Conservation (phyloP, 2,797 vertebrate species). For the Phoxinus dragarum region DNA sequence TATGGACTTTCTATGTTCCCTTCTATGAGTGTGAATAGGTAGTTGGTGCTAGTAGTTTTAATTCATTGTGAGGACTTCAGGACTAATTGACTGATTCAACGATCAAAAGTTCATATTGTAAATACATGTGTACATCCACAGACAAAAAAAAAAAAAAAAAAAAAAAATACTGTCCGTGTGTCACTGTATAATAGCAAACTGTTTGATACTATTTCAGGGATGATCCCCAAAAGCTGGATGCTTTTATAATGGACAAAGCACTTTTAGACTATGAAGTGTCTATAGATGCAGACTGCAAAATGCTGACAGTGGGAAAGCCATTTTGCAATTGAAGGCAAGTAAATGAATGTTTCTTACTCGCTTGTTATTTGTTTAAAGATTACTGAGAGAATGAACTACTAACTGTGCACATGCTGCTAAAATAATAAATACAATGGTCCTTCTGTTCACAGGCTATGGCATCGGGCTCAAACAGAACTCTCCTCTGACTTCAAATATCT, state of each 20-base stretch:
- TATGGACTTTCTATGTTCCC: not conserved
- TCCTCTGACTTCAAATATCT: slow-evolving; percentile 94
- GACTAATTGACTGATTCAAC: not conserved
- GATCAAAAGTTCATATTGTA: not conserved
- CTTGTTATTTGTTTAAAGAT: slow-evolving; percentile 1
- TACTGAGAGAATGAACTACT: not conserved
- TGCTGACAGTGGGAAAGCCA: slow-evolving; percentile 94
- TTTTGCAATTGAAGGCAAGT: slow-evolving; percentile 98
- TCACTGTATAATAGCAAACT: slow-evolving; percentile 2
- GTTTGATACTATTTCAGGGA: slow-evolving; percentile 77
- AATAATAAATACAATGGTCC: slow-evolving; percentile 41
- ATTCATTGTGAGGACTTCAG: not conserved
- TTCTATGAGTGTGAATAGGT: not conserved
- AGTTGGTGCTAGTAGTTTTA: not conserved
- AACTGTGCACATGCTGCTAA: not conserved
- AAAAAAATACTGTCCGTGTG: not conserved
- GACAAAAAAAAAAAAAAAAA: not conserved
- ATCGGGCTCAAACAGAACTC: slow-evolving; percentile 97
- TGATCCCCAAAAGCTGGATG: slow-evolving; percentile 95
- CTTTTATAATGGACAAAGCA: slow-evolving; percentile 99
- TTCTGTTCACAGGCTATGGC: slow-evolving; percentile 85
- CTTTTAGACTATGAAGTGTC: slow-evolving; percentile 98
- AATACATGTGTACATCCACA: not conserved
- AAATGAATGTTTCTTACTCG: not conserved
- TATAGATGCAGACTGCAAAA: slow-evolving; percentile 97